Evolutionary conservation across 2,888 invertebrate species (phyloP), one percentile per base, ranked within the genome.

Genomic region (Eledona agricola): DNA sequence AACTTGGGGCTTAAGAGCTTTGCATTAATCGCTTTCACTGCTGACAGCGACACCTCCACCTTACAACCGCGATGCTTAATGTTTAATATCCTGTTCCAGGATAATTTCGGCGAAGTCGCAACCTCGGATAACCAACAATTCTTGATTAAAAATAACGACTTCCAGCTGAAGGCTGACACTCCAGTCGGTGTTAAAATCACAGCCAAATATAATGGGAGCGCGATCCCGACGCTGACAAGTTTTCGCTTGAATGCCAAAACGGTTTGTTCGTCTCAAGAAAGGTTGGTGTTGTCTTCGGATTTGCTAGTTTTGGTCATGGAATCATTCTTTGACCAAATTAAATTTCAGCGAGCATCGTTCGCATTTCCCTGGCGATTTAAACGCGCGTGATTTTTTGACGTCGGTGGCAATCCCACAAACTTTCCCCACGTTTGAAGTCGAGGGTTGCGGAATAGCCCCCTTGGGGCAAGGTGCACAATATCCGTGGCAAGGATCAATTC

Each of bases 211-310:
- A 63, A 66, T 10, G 71, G 69, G 13, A 37, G 52, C 29, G 56
- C 64, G 55, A 55, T 59, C 32, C 71, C 72, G 2, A 54, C 59
- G 12, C 51, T 72, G 51, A 57, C 62, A 55, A 66, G 62, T 43
- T 72, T 67, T 63, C 64, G 71, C 64, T 59, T 72, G 46, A 72
- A 72, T 51, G 72, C 66, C 22, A 64, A 64, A 49, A 63, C 60
- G 40, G 60, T 71, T 4, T 72, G 72, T 49, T 67, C 70, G 22
- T 57, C 57, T 51, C 47, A 55, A 10, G 54, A 53, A 17, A 57
- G 58, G 63, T 69, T 59, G 65, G 63, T 60, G 32, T 26, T 13
- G 4, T n/a, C n/a, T n/a, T n/a, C n/a, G n/a, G n/a, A n/a, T n/a
- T n/a, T n/a, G n/a, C n/a, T n/a, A n/a, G n/a, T n/a, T n/a, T n/a